phyloP scores from a whole-genome alignment of 1,140 invertebrate species.

The Drosophila nannoptera region DNA sequence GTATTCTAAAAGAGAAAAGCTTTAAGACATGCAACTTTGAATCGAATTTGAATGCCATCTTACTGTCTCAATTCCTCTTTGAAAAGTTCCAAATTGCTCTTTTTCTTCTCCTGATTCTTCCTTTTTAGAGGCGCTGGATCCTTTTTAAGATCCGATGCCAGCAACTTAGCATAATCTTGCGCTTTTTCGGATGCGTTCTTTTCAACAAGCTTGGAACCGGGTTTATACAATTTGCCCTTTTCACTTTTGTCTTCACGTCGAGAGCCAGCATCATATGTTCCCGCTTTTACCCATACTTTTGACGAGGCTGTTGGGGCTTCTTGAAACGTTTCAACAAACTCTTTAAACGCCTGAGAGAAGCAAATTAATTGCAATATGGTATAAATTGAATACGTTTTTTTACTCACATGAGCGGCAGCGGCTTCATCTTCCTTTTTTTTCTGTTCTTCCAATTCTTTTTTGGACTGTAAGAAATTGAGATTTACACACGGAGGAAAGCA shows the following conservation, averaged over 20 bases:
- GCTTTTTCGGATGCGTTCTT: slow-evolving; percentile 81
- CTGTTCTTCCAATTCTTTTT: slow-evolving; percentile 92
- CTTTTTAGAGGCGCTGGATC: slow-evolving; percentile 83
- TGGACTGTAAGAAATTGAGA: slow-evolving; percentile 82
- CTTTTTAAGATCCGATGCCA: slow-evolving; percentile 82
- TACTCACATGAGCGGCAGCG: slow-evolving; percentile 84
- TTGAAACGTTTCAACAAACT: slow-evolving; percentile 98
- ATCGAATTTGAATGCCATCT: slow-evolving; percentile 34
- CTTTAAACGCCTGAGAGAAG: slow-evolving; percentile 90
- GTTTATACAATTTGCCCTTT: slow-evolving; percentile 96
- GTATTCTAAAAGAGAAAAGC: slow-evolving; percentile 85
- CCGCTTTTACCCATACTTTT: slow-evolving; percentile 98
- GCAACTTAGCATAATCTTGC: slow-evolving; percentile 86
- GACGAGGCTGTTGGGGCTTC: slow-evolving; percentile 86
- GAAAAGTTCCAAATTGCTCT: slow-evolving; percentile 97
- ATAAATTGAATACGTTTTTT: neutral
- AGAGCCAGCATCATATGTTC: slow-evolving; percentile 96
- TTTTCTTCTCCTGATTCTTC: slow-evolving; percentile 92
- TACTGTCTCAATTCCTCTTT: slow-evolving; percentile 96
- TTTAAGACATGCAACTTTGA: neutral
- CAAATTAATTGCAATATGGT: neutral
- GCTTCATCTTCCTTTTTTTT: slow-evolving; percentile 94
- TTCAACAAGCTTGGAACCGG: slow-evolving; percentile 87
- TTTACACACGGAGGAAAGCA: neutral
- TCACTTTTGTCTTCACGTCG: slow-evolving; percentile 94